Percentiles rank a stretch among this genome's conserved stretches.
Evolutionary conservation across 64 coral and sea anemone genomes (phyloP).

Genomic region (Pocillopora verrucosa): DNA sequence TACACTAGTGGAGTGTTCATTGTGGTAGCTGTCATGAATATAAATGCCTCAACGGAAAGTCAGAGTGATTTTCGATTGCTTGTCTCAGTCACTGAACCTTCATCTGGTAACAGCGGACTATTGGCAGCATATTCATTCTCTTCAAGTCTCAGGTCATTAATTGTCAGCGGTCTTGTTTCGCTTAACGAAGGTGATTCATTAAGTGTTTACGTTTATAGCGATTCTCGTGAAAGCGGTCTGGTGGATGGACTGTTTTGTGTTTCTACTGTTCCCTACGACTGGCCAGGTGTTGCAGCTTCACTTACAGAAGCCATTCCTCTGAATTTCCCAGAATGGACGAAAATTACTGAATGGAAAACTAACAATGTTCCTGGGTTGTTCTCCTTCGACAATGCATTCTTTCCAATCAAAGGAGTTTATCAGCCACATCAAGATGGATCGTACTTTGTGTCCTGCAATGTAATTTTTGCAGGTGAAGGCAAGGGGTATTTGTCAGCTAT

Average conservation of each 20-base stretch:
- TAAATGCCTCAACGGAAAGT: neutral
- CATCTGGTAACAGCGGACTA: neutral
- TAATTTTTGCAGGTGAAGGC: constrained; percentile 4
- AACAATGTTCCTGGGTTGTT: neutral
- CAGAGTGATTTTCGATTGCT: neutral
- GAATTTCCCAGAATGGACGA: constrained; percentile 1
- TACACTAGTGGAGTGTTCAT: neutral
- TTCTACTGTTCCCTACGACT: neutral
- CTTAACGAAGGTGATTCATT: constrained; percentile 12
- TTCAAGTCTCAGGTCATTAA: neutral
- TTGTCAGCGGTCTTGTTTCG: neutral
- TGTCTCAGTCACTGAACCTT: neutral
- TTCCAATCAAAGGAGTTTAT: constrained; percentile 26
- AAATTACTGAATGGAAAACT: constrained; percentile 12
- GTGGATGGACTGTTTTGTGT: constrained; percentile 22
- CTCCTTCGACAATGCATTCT: constrained; percentile 23
- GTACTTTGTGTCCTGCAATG: constrained; percentile 38
- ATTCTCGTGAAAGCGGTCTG: neutral
- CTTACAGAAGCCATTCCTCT: neutral
- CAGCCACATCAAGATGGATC: constrained; percentile 13
- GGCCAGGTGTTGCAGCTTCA: constrained; percentile 26
- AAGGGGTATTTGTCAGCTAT: constrained; percentile 4
- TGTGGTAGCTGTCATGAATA: neutral
- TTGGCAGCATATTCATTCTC: neutral
- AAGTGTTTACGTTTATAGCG: neutral